phyloP scores from a whole-genome alignment of 2,888 invertebrate species.

The Microplitis deprimator region DNA sequence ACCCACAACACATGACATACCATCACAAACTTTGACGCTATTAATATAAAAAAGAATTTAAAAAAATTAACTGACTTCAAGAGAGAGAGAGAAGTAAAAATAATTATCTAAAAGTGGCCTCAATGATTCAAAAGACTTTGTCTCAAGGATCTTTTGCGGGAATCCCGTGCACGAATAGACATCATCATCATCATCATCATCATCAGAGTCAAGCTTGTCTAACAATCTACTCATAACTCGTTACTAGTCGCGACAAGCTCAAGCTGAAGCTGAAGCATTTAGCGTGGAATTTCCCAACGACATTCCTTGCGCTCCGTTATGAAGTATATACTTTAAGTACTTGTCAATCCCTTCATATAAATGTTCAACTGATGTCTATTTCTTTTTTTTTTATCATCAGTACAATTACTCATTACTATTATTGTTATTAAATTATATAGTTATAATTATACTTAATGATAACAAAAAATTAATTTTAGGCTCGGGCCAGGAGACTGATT shows the following conservation, averaged over 20 bases:
- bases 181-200: neutral
- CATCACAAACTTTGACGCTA: neutral
- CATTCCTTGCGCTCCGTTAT: slow-evolving; percentile 2
- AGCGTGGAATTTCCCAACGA: slow-evolving; percentile 9
- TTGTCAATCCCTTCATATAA: neutral
- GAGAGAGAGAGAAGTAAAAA: neutral
- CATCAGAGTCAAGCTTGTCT: neutral
- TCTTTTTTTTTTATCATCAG: neutral
- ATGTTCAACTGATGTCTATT: neutral
- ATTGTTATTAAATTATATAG: neutral
- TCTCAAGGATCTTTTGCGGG: slow-evolving; percentile 11
- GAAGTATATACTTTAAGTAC: neutral
- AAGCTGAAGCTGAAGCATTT: neutral
- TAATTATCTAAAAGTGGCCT: slow-evolving; percentile 2
- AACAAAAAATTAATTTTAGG: neutral
- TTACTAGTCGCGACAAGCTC: neutral
- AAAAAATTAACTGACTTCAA: too few relatives aligned
- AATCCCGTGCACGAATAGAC: neutral
- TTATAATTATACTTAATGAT: neutral
- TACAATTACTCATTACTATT: too few relatives aligned
- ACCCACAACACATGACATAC: neutral
- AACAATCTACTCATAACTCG: neutral
- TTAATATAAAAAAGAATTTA: too few relatives aligned
- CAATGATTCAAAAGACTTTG: neutral
- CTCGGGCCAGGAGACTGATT: neutral